Evolutionary conservation across 2,888 invertebrate genomes (phyloP), one percentile per base, ranked within the genome.

Genomic region (Cistogaster globosa): DNA sequence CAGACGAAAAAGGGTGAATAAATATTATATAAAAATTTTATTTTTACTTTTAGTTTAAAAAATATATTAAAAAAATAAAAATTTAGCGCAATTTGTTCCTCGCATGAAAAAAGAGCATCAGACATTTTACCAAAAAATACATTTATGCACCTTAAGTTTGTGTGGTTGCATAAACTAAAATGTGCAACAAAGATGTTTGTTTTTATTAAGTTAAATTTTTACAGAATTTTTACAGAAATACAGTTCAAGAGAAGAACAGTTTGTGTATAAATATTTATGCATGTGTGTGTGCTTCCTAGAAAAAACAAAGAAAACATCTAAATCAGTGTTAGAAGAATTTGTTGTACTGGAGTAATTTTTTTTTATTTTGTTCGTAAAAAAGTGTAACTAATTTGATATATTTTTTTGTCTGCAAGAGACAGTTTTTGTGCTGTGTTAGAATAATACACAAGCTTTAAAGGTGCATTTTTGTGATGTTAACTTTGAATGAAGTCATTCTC

Each of bases 111-210:
- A 26, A 14, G 32, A n/a, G n/a, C n/a, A n/a, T n/a, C 18, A 69
- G 48, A 57, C 38, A 38, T 51, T 60, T 60, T 0, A 20, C 18
- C 38, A 67, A 60, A 74, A n/a, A 60, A 77, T n/a, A 45, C 71
- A 51, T 58, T 80, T 80, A 58, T 67, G 51, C 58, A 74, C 42
- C 72, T 80, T 22, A 26, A 65, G 65, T 58, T 58, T 36, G 53
- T 74, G 67, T 67, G 80, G 80, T 65, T 48, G 58, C 80, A 80
- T 72, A 67, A 72, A 65, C 48, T 57, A 79, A 71, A 55, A 65
- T 79, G 57, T 65, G 42, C 42, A 42, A 42, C 42, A 18, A 32
- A 58, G 22, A 42, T 67, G 38, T 65, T 74, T 58, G 45, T 72
- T 80, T 72, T 80, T 72, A 72, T 72, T 80, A 58, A 79, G 63